These are phyloP conservation scores for Melolontha melolontha DNA, from an alignment of 2,888 invertebrate species.

Conservation along the genomic window DNA sequence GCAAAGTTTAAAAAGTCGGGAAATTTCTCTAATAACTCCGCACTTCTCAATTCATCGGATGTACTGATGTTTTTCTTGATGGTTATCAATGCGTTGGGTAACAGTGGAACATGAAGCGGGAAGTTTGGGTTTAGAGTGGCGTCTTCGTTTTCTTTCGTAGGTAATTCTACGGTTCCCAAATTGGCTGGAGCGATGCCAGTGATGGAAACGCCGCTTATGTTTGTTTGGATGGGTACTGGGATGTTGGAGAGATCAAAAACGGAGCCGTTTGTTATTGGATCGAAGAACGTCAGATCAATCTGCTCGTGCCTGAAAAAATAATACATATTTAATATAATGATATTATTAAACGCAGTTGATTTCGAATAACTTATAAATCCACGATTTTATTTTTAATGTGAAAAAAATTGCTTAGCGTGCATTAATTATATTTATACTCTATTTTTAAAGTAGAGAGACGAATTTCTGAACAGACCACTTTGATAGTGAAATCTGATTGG, in stretches of 20 bases:
- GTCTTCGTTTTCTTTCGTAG: constrained; percentile 49
- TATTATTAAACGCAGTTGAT: neutral
- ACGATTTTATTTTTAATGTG: no score
- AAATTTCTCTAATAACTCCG: constrained; percentile 51
- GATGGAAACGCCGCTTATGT: constrained; percentile 68
- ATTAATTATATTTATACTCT: no score
- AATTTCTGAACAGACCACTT: no score
- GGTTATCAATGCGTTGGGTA: constrained; percentile 58
- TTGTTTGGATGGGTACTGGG: constrained; percentile 69
- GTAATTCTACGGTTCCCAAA: constrained; percentile 59
- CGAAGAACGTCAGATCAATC: constrained; percentile 69
- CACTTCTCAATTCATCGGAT: constrained; percentile 53
- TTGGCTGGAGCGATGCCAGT: constrained; percentile 68
- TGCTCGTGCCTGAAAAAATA: constrained; percentile 66
- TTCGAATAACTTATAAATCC: neutral
- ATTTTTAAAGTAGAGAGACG: no score
- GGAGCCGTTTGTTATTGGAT: constrained; percentile 66
- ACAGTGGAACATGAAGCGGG: constrained; percentile 48
- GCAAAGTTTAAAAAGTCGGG: constrained; percentile 26
- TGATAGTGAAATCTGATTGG: no score
- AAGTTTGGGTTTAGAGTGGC: constrained; percentile 47
- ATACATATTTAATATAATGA: neutral
- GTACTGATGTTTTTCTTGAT: constrained; percentile 60
- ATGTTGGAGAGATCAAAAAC: constrained; percentile 68
- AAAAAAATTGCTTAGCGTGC: no score